A percentile compares a stretch with the other conserved stretches of the same genome.
phyloP scores from a whole-genome alignment of 2,113 vertebrate genomes.

The Aleadryas rufinucha region DNA sequence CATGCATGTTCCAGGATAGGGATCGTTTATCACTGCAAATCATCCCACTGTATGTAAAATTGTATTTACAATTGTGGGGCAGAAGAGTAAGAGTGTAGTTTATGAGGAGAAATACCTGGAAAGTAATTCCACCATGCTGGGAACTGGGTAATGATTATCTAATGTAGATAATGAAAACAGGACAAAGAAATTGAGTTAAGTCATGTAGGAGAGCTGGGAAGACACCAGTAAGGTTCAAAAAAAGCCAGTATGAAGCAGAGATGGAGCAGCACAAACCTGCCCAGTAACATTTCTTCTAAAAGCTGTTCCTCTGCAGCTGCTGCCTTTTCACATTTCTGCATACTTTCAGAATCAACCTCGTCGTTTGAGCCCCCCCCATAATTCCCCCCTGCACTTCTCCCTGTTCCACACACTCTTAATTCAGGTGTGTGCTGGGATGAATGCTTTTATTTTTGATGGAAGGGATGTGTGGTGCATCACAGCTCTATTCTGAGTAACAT shows the following conservation, averaged over 20 bases:
- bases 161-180: neutral
- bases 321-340: neutral
- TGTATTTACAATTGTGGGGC: too few species aligned
- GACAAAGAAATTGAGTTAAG: neutral
- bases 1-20: accelerated
- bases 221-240: accelerated
- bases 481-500: neutral
- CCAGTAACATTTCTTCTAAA: neutral
- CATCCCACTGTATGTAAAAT: accelerated
- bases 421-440: accelerated
- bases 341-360: too few species aligned
- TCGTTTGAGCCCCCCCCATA: neutral
- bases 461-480: accelerated
- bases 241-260: neutral
- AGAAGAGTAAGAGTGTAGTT: neutral
- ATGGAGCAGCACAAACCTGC: neutral
- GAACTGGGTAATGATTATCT: neutral
- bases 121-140: neutral
- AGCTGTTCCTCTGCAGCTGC: neutral
- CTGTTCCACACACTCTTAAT: neutral
- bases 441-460: neutral
- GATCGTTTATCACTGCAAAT: accelerated
- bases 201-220: neutral
- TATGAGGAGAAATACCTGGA: neutral
- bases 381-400: accelerated